Conservation (phyloP, 1,140 invertebrate genomes). For the Temnothorax nylanderi region DNA sequence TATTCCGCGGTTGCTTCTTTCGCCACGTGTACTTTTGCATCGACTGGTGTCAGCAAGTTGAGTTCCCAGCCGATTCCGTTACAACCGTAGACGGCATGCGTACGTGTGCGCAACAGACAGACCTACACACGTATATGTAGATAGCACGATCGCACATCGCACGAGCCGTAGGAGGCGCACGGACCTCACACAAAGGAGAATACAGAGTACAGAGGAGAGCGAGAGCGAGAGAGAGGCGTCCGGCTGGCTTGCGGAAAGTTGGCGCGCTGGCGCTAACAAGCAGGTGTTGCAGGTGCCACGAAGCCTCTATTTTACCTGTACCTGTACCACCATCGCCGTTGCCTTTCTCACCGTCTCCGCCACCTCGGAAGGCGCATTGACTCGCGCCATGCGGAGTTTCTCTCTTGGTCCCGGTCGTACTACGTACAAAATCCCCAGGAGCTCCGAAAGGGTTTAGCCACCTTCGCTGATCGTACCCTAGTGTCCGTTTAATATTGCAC, state of each 20-base stretch:
- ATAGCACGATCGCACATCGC: neutral
- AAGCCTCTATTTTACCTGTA: slow-evolving; percentile 54
- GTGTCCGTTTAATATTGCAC: slow-evolving; percentile 57
- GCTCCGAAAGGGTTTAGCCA: slow-evolving; percentile 10
- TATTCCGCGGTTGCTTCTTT: slow-evolving; percentile 22
- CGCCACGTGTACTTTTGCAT: slow-evolving; percentile 61
- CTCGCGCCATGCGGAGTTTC: slow-evolving; percentile 20
- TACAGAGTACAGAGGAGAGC: neutral
- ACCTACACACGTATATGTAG: neutral
- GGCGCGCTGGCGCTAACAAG: slow-evolving; percentile 68
- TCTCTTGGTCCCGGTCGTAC: neutral
- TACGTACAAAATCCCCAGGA: neutral
- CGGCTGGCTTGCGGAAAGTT: slow-evolving; percentile 65
- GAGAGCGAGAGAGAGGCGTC: slow-evolving; percentile 5
- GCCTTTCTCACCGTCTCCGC: slow-evolving; percentile 48
- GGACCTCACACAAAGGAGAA: slow-evolving; percentile 63
- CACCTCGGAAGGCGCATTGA: slow-evolving; percentile 34
- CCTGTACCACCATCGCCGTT: slow-evolving; percentile 29
- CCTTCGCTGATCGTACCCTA: neutral
- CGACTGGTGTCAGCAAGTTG: slow-evolving; percentile 69
- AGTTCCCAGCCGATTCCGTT: slow-evolving; percentile 69
- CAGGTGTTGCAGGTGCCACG: slow-evolving; percentile 73
- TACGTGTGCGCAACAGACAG: slow-evolving; percentile 38
- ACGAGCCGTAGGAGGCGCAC: slow-evolving; percentile 34
- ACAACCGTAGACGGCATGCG: slow-evolving; percentile 25